Evolutionary conservation across 2,797 vertebrate genomes (phyloP).

Genomic region (Pangasius macronema): DNA sequence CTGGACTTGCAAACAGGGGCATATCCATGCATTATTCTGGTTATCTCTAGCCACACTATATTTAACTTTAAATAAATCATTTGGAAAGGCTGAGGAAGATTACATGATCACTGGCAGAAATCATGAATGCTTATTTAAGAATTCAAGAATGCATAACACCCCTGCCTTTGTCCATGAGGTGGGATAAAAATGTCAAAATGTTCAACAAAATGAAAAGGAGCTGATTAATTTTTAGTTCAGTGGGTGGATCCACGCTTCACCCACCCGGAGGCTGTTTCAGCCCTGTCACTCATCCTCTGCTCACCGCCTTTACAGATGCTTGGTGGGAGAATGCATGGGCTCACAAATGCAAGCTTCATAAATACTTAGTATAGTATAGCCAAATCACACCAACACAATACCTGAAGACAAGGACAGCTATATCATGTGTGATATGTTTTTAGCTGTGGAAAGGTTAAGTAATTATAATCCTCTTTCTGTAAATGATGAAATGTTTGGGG

Average conservation of each 20-base stretch:
- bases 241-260: slow-evolving; percentile 67
- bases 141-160: slow-evolving; percentile 25
- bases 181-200: slow-evolving; percentile 61
- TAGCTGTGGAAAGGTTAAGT: slow-evolving; percentile 1
- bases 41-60: background rate
- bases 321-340: slow-evolving; percentile 33
- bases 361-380: slow-evolving; percentile 23
- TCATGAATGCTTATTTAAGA: slow-evolving; percentile 34
- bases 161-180: slow-evolving; percentile 53
- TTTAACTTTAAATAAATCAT: slow-evolving; percentile 20
- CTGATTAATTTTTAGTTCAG: slow-evolving; percentile 73
- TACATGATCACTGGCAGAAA: slow-evolving; percentile 28
- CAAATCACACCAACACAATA: slow-evolving; percentile 42
- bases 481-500: background rate
- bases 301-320: slow-evolving; percentile 58
- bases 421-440: slow-evolving; percentile 9
- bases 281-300: slow-evolving; percentile 51
- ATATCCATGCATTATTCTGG: background rate
- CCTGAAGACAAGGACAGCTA: slow-evolving; percentile 7
- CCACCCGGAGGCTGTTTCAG: slow-evolving; percentile 46
- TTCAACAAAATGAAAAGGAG: slow-evolving; percentile 71
- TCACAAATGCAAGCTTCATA: slow-evolving; percentile 30
- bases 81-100: background rate
- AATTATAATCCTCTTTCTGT: slow-evolving; percentile 30
- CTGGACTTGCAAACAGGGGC: background rate